These are phyloP conservation scores for Eutrigla gurnardus DNA, from an alignment of 2,797 vertebrate genomes.

Conservation along the genomic window DNA sequence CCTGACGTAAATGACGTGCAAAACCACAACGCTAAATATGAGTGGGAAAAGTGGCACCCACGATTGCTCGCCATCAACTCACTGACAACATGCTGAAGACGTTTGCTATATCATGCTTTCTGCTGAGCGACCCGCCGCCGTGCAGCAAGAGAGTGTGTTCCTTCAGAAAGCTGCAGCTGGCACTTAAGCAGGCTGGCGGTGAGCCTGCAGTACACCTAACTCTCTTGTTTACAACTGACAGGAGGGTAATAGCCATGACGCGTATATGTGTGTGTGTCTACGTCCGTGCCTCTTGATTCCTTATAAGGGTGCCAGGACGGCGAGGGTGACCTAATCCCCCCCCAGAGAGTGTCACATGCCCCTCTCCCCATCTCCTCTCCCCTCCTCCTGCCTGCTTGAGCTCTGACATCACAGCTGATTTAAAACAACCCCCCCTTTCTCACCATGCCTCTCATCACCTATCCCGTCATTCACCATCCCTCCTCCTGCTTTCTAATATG, in stretches of 20 bases:
- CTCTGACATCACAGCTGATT: conserved; percentile 83
- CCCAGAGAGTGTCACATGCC: conserved; percentile 79
- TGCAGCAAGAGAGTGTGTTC: conserved; percentile 8
- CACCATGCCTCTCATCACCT: conserved; percentile 35
- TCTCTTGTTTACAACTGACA: conserved; percentile 68
- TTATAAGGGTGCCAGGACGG: conserved; percentile 79
- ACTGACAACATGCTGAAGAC: conserved; percentile 4
- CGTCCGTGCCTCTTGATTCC: conserved; percentile 64
- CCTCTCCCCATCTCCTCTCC: conserved; percentile 52
- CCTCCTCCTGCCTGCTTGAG: conserved; percentile 71
- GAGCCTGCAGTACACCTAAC: conserved; percentile 42
- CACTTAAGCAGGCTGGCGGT: conserved; percentile 37
- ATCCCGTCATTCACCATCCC: conserved; percentile 19
- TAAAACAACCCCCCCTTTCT: conserved; percentile 58
- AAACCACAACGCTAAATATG: not conserved
- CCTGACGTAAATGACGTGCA: conserved; percentile 29
- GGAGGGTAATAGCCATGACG: conserved; percentile 36
- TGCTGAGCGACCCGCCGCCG: not conserved
- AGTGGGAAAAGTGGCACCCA: conserved; percentile 4
- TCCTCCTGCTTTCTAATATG: conserved; percentile 27
- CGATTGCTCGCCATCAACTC: conserved; percentile 2
- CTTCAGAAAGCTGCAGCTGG: conserved; percentile 31
- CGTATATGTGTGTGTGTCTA: conserved; percentile 40
- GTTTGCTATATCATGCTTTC: conserved; percentile 16
- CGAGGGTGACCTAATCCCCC: conserved; percentile 79